Conservation (phyloP, 1,140 invertebrate species). For the Procambarus clarkii region DNA sequence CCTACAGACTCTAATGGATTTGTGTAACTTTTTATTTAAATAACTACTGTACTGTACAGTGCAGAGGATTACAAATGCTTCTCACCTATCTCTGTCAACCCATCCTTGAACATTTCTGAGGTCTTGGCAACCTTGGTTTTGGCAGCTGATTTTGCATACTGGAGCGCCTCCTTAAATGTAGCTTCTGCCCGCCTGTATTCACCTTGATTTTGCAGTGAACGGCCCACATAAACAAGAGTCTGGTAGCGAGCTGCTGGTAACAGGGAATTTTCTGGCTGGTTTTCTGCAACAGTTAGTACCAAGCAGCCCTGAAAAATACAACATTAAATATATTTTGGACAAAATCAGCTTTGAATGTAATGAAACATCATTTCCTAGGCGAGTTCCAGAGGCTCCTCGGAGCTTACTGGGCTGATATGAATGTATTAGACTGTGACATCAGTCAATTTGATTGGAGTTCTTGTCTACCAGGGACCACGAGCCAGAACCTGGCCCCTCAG, state of each 20-base stretch:
- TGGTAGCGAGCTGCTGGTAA: constrained; percentile 77
- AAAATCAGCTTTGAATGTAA: too few species aligned
- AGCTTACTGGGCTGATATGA: too few species aligned
- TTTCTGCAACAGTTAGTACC: constrained; percentile 81
- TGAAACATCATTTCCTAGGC: too few species aligned
- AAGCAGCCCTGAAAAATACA: constrained; percentile 80
- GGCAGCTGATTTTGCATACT: constrained; percentile 82
- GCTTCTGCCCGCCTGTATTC: constrained; percentile 84
- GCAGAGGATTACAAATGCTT: neutral
- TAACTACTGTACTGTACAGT: too few species aligned
- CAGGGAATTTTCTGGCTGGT: constrained; percentile 79
- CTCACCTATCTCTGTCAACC: constrained; percentile 76
- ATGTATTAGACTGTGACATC: too few species aligned
- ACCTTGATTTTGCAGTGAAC: constrained; percentile 81
- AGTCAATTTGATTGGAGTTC: too few species aligned
- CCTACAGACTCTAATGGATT: too few species aligned
- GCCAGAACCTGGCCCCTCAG: too few species aligned
- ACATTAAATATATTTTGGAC: too few species aligned
- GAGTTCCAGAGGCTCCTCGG: too few species aligned
- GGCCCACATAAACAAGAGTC: constrained; percentile 82
- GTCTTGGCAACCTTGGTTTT: constrained; percentile 79
- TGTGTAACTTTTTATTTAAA: too few species aligned
- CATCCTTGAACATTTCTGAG: constrained; percentile 75
- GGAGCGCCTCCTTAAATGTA: constrained; percentile 82
- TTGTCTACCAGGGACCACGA: too few species aligned